Conservation (phyloP, 1,140 invertebrate genomes). For the Macrobrachium nipponense region DNA sequence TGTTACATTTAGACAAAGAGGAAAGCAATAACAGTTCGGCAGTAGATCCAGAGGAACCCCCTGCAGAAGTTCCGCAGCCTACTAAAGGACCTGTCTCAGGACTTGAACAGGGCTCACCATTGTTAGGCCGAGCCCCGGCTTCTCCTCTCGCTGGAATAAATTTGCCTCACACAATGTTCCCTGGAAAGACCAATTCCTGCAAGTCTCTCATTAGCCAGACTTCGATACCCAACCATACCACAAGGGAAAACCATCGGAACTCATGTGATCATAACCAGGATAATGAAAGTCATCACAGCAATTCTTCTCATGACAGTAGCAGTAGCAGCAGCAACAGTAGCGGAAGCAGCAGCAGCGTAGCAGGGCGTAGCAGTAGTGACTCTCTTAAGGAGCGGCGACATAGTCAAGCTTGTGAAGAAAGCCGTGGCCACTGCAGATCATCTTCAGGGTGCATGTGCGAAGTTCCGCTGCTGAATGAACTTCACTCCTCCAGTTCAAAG, state of each 20-base stretch:
- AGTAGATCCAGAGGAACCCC: not conserved
- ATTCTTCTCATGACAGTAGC: not conserved
- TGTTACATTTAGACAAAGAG: slow-evolving; percentile 60
- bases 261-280: not conserved
- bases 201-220: slow-evolving; percentile 50
- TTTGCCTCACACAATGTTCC: slow-evolving; percentile 47
- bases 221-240: slow-evolving; percentile 13
- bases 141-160: slow-evolving; percentile 47
- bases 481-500: slow-evolving; percentile 35
- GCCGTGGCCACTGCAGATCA: slow-evolving; percentile 32
- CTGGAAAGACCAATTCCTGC: slow-evolving; percentile 50
- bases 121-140: slow-evolving; percentile 39
- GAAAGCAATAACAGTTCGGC: not conserved
- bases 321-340: slow-evolving; percentile 12
- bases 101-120: slow-evolving; percentile 25
- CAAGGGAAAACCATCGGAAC: slow-evolving; percentile 26
- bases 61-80: slow-evolving; percentile 2
- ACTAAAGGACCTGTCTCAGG: slow-evolving; percentile 7
- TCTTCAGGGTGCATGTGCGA: slow-evolving; percentile 38
- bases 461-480: slow-evolving; percentile 40
- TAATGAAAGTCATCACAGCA: slow-evolving; percentile 12
- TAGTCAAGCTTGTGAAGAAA: not conserved
- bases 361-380: slow-evolving; percentile 25
- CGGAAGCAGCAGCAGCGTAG: slow-evolving; percentile 9
- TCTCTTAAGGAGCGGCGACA: not conserved